Base-by-base conservation (phyloP, 1,140 invertebrate species). In the Drosophila kepulauana region DNA sequence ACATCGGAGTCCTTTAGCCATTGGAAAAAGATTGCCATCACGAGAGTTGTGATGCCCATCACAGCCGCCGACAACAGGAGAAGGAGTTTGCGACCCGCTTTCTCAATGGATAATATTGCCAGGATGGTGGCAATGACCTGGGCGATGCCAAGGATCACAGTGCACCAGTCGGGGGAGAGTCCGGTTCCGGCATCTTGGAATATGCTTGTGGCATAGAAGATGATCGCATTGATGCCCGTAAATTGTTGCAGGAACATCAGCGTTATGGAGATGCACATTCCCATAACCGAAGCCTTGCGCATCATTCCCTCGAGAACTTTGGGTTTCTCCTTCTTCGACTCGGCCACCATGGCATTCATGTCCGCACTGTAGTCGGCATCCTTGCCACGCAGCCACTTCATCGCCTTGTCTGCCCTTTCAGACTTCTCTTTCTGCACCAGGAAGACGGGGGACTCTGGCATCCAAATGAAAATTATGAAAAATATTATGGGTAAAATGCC, bases 61-160 rank as follows among this genome's bases (percentile, higher is more conserved):
- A 94, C 78, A 1, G 93, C 80, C 0, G 94, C 93, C 0, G 97
- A 97, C 1, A 95, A 63, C 2, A 95, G 91, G 11, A 98, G 93
- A 5, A 97, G 92, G 0, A 95, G 78, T 71, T 95, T 94, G 4
- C 97, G 93, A 0, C 96, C 96, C 0, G 94, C 72, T 69, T 87
- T 94, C 75, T 95, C 95, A 45, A 98, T 95, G 16, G 97, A 73
- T 43, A 95, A 61, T 0, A 95, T 93, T 10, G 96, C 94, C 0
- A 94, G 76, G n/a, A 94, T 90, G 28, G 96, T 96, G 5, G 95
- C 94, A 0, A 95, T 13, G 1, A 98, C 94, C 92, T 96, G 95
- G 11, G 97, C 95, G 5, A 93, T 82, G 1, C 96, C 97, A 6
- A 98, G 93, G 48, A 97, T 93, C 46, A 98, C 96, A 0, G 97